Evolutionary conservation across 2,113 vertebrate genomes (phyloP).

Genomic region (Danio rerio): DNA sequence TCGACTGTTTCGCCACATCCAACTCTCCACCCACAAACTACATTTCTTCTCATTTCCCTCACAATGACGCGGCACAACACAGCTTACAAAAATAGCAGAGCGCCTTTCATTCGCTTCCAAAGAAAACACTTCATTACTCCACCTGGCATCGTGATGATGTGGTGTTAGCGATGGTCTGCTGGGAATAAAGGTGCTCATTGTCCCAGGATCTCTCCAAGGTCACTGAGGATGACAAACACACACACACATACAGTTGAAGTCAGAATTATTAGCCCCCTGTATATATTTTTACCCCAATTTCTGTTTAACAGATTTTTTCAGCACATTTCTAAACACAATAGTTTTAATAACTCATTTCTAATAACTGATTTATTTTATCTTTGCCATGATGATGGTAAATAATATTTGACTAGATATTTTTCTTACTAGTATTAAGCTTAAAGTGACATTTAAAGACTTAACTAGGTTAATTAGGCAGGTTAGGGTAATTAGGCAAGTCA

Average conservation of each 20-base stretch:
- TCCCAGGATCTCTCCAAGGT: conserved; percentile 47
- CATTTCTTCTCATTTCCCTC: conserved; percentile 33
- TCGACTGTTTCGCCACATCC: neutral
- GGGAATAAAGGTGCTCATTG: conserved; percentile 56
- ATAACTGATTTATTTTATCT: too few species aligned
- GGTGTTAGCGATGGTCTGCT: conserved; percentile 25
- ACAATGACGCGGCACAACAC: conserved; percentile 38
- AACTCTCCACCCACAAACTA: conserved; percentile 15
- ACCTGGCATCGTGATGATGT: conserved; percentile 59
- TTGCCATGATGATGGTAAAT: too few species aligned
- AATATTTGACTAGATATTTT: too few species aligned
- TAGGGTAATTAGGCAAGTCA: too few species aligned
- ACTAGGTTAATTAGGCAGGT: too few species aligned
- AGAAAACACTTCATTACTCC: conserved; percentile 52
- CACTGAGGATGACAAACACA: conserved; percentile 40
- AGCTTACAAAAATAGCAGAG: conserved; percentile 34
- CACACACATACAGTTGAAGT: neutral
- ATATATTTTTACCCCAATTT: too few species aligned
- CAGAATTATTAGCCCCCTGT: too few species aligned
- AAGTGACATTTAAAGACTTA: too few species aligned
- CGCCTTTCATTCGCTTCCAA: conserved; percentile 47
- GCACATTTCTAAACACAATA: too few species aligned
- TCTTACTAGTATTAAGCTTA: too few species aligned
- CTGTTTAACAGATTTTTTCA: too few species aligned
- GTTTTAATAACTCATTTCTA: too few species aligned